Percentiles rank a stretch among this genome's conserved stretches.
Conservation (phyloP, 2,888 invertebrate species). For the Muschampia plurimacula region DNA sequence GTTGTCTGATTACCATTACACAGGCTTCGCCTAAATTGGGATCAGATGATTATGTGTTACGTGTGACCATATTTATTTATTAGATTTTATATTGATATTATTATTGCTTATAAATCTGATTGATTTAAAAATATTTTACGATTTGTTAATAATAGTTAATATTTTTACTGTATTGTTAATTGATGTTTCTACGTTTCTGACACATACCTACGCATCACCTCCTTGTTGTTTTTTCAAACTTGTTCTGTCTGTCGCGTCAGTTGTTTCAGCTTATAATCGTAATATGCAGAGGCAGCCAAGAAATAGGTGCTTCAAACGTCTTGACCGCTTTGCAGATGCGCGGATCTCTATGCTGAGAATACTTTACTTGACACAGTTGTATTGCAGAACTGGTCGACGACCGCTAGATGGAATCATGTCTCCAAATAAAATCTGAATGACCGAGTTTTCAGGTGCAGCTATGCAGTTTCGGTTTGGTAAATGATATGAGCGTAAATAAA, state of each 20-base stretch:
- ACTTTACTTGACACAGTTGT: slow-evolving; percentile 36
- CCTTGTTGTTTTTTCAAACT: neutral
- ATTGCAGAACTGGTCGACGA: slow-evolving; percentile 34
- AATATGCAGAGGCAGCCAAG: slow-evolving; percentile 21
- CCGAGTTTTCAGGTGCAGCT: neutral
- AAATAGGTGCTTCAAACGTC: slow-evolving; percentile 30
- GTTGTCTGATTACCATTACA: too few species aligned
- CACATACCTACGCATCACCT: too few species aligned
- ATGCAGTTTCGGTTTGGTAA: neutral
- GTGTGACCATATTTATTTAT: too few species aligned
- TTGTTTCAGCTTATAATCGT: slow-evolving; percentile 26
- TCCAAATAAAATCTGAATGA: neutral
- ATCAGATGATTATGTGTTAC: too few species aligned
- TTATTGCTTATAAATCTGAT: too few species aligned
- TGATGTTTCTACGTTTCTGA: too few species aligned
- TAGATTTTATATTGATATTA: too few species aligned
- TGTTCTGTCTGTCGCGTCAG: neutral
- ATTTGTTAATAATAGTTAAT: too few species aligned
- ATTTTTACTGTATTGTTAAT: too few species aligned
- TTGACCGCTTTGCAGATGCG: slow-evolving; percentile 39
- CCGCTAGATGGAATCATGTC: slow-evolving; percentile 26
- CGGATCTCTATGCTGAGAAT: slow-evolving; percentile 31
- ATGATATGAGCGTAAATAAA: too few species aligned
- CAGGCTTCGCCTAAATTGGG: too few species aligned
- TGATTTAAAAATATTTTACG: too few species aligned